Percentiles rank a stretch among this genome's conserved stretches.
Conservation (phyloP, 2,797 vertebrate species). For the Echeneis naucrates region DNA sequence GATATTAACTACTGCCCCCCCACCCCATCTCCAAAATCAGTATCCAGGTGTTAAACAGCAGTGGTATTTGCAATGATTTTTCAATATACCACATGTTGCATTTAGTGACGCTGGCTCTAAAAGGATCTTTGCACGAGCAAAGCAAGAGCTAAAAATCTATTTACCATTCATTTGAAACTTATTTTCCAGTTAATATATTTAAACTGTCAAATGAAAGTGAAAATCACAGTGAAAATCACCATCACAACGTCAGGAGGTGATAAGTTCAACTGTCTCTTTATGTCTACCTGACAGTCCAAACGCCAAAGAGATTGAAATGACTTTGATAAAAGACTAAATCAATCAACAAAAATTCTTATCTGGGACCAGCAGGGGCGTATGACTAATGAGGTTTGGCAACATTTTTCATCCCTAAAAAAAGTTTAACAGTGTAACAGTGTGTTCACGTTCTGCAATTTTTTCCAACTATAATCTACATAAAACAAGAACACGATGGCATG, state of each 20-base stretch:
- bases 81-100: not conserved
- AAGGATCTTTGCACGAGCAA: too few relatives aligned
- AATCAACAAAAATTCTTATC: not conserved
- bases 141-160: not conserved
- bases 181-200: not conserved
- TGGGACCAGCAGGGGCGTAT: not conserved
- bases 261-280: not conserved
- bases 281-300: not conserved
- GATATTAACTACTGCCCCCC: too few relatives aligned
- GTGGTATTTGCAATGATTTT: too few relatives aligned
- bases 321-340: not conserved
- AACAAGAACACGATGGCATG: not conserved
- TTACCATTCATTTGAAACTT: not conserved
- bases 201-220: not conserved
- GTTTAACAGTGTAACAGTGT: not conserved
- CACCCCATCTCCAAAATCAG: too few relatives aligned
- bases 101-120: not conserved
- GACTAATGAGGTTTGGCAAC: not conserved
- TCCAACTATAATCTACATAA: not conserved
- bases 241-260: not conserved
- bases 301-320: not conserved
- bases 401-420: too few relatives aligned
- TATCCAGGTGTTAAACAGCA: not conserved
- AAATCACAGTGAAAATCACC: not conserved
- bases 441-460: not conserved